Conservation (phyloP, 2,113 vertebrate species). For the Cichladusa arquata region DNA sequence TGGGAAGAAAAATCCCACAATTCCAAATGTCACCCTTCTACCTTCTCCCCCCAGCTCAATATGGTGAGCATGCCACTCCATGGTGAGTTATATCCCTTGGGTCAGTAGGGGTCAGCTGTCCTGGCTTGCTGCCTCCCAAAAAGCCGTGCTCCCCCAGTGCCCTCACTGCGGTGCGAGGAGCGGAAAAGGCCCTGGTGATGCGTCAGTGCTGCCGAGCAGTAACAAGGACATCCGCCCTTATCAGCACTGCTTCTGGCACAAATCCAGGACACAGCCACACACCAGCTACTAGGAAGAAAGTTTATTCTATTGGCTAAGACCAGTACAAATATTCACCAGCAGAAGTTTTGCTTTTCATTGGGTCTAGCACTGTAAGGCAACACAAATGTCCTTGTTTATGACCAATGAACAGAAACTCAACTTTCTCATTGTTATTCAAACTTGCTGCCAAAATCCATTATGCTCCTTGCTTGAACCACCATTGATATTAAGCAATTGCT, state of each 20-base stretch:
- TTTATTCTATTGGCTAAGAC: not conserved
- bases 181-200: not conserved
- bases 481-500: not conserved
- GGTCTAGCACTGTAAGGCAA: not conserved
- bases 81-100: not conserved
- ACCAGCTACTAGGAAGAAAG: not conserved
- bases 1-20: not conserved
- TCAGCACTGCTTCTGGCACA: not conserved
- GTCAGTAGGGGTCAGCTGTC: not conserved
- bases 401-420: not conserved
- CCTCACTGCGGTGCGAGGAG: accelerated
- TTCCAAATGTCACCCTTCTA: not conserved
- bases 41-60: not conserved
- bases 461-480: not conserved
- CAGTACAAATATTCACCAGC: not conserved
- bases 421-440: not conserved
- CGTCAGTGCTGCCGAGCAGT: not conserved
- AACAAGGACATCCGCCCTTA: not conserved
- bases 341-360: not conserved
- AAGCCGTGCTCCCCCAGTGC: too few relatives aligned
- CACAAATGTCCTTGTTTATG: not conserved
- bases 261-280: not conserved
- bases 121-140: not conserved
- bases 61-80: too few relatives aligned
- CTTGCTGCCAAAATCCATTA: not conserved